These are phyloP conservation scores for Urosaurus nigricauda DNA, from an alignment of 2,797 vertebrate genomes.

Conservation along the genomic window DNA sequence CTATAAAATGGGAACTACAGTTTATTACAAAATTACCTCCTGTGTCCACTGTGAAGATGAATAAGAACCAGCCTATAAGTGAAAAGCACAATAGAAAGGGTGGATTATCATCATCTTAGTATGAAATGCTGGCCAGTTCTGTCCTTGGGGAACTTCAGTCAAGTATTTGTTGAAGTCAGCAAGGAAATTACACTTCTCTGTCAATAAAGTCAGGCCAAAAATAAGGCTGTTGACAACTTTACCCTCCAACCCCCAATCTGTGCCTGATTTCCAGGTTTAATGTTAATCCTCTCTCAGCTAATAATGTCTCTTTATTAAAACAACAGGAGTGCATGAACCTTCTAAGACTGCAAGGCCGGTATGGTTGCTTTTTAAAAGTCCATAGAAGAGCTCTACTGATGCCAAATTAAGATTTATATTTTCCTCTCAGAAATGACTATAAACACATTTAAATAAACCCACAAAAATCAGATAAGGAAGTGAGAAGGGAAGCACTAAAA, in stretches of 20 bases:
- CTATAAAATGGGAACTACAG: not conserved
- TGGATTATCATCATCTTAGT: no score
- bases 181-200: not conserved
- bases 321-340: constrained; percentile 70
- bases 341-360: constrained; percentile 63
- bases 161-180: not conserved
- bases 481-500: constrained; percentile 35
- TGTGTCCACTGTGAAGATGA: not conserved
- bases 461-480: constrained; percentile 43
- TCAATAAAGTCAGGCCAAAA: constrained; percentile 8
- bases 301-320: constrained; percentile 64
- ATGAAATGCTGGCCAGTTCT: not conserved
- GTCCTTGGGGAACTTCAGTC: not conserved
- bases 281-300: constrained; percentile 54
- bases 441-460: constrained; percentile 36
- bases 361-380: constrained; percentile 58
- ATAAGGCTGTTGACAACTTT: not conserved
- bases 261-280: constrained; percentile 63
- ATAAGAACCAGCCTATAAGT: not conserved
- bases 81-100: not conserved
- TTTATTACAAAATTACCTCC: not conserved
- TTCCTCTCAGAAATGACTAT: constrained; percentile 31
- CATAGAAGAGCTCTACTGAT: constrained; percentile 47
- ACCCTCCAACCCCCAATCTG: constrained; percentile 52
- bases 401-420: constrained; percentile 35